These are phyloP conservation scores for Porites lutea DNA, from an alignment of 64 coral and sea anemone genomes.

Conservation along the genomic window DNA sequence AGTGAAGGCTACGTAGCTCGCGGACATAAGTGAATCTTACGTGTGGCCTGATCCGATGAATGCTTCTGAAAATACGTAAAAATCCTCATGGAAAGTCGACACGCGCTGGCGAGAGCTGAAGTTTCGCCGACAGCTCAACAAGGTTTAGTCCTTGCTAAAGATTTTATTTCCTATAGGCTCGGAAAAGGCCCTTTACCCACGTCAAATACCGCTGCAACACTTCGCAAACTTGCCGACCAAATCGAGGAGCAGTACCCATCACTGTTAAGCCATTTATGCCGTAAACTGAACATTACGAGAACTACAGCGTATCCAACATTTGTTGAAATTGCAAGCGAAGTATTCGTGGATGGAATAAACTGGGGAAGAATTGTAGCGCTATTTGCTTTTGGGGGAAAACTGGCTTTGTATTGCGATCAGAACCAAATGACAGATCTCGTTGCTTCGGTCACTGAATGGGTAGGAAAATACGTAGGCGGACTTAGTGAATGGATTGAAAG, in stretches of 20 bases:
- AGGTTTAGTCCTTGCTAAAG: slow-evolving; percentile 83
- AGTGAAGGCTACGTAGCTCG: neutral
- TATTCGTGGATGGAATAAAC: slow-evolving; percentile 96
- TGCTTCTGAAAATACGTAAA: slow-evolving; percentile 58
- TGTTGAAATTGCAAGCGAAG: slow-evolving; percentile 93
- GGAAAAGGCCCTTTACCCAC: slow-evolving; percentile 77
- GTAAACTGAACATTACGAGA: slow-evolving; percentile 87
- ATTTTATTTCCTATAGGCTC: slow-evolving; percentile 96
- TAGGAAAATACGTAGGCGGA: slow-evolving; percentile 78
- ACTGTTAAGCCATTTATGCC: slow-evolving; percentile 90
- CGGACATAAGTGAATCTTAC: neutral
- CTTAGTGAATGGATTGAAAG: slow-evolving; percentile 93
- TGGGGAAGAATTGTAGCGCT: slow-evolving; percentile 99
- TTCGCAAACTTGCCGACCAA: slow-evolving; percentile 97
- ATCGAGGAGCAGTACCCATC: slow-evolving; percentile 91
- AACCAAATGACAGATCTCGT: slow-evolving; percentile 94
- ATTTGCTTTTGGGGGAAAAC: slow-evolving; percentile 95
- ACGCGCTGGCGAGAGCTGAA: slow-evolving; percentile 56
- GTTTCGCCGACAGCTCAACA: slow-evolving; percentile 60
- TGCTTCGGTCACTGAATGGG: slow-evolving; percentile 82
- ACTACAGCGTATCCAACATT: slow-evolving; percentile 92
- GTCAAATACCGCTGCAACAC: slow-evolving; percentile 83
- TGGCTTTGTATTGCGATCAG: slow-evolving; percentile 91
- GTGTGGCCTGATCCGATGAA: slow-evolving; percentile 52
- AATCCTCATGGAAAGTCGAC: slow-evolving; percentile 79